Evolutionary conservation across 2,797 vertebrate species (phyloP), one percentile per base, ranked within the genome.

Genomic region (Eulemur albifrons): DNA sequence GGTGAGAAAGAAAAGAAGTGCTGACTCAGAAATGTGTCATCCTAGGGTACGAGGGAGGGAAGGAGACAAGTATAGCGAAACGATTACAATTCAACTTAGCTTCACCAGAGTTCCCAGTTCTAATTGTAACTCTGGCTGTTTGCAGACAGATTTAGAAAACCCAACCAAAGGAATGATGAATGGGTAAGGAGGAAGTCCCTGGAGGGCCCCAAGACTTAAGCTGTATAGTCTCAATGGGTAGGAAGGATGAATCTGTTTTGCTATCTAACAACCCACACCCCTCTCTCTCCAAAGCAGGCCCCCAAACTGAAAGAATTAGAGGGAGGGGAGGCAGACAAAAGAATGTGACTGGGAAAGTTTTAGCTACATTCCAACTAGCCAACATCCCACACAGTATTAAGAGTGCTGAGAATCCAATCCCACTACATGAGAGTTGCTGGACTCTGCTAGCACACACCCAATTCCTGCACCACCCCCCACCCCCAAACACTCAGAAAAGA

Each of bases 11-110:
- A 89, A 84, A 87, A 61, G 20, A 2, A 93, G n/a, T 35, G 92
- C 95, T 97, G 96, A 98, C 94, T 98, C 97, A 97, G 80, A 67
- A 97, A 94, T 25, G 84, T 0, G 82, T 84, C 97, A 97, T 20
- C 7, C 12, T 5, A 32, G 88, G 72, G 25, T 23, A 5, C 72
- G 83, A 96, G 23, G 18, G 73, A 93, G 32, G 21, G 8, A 85
- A 82, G 45, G 38, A 90, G 79, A 90, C 30, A 59, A 79, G 72
- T 20, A 77, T 0, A 54, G 89, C 43, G 69, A 96, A 95, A 83
- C 23, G 14, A 30, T 77, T 54, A 80, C 87, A 94, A 13, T 82
- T 95, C 25, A 2, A 50, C 85, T 93, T 95, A 96, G 97, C 90
- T 97, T 97, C 97, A 97, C 88, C 97, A 50, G 67, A 97, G 95